Conservation (phyloP, 2,797 vertebrate species). For the Pteronotus mesoamericanus region DNA sequence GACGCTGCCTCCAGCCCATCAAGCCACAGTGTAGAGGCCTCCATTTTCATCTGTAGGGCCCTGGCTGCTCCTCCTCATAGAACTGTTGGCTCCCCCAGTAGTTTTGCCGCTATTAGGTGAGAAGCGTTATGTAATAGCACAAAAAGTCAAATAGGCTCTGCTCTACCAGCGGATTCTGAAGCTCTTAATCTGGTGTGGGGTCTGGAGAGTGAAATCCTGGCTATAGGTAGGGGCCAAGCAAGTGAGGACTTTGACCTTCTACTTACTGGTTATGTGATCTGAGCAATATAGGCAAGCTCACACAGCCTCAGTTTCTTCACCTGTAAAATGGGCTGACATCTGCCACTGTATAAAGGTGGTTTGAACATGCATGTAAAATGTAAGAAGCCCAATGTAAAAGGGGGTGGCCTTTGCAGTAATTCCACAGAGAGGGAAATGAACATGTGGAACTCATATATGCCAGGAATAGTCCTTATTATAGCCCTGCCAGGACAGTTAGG, state of each 20-base stretch:
- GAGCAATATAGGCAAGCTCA: not conserved
- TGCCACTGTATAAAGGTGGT: not conserved
- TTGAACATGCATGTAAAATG: not conserved
- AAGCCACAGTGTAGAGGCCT: fast-evolving
- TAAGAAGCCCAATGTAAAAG: fast-evolving
- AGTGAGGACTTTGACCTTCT: not conserved
- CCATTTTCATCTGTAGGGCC: not conserved
- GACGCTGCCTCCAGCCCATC: not conserved
- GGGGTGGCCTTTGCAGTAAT: not conserved
- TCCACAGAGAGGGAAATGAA: not conserved
- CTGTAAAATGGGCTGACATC: not conserved
- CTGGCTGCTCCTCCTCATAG: fast-evolving
- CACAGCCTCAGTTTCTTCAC: not conserved
- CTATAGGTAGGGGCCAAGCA: not conserved
- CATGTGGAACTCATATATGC: fast-evolving
- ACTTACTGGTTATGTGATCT: not conserved
- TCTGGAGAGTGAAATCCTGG: not conserved
- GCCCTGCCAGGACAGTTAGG: not conserved
- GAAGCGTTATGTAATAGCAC: fast-evolving
- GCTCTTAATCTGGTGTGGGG: no score
- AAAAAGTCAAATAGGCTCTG: not conserved
- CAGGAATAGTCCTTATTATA: not conserved
- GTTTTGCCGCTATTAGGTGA: fast-evolving
- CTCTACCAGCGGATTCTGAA: not conserved
- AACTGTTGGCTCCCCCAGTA: fast-evolving